Evolutionary conservation across 2,113 vertebrate genomes (phyloP), one percentile per base, ranked within the genome.

Genomic region (Polypterus senegalus): DNA sequence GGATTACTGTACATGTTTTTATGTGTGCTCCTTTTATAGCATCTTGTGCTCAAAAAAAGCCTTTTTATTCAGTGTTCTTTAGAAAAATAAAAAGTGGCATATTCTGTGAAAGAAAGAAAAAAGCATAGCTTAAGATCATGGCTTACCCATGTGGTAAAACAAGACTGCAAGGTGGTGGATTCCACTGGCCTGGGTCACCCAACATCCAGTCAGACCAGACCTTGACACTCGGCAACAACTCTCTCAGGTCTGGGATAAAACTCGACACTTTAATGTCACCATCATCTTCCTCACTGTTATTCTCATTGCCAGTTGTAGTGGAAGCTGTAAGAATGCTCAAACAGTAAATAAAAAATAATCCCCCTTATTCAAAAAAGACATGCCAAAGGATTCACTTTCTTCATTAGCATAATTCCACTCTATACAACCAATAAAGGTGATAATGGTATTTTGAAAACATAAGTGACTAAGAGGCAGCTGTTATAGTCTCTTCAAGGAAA

Each of bases 121-220:
- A 27, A 47, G 51, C 27, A 3, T 47, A 64, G 27, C 27, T 27
- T 27, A 27, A 27, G 27, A 27, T 27, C 27, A 27, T 27, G 27
- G 27, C 87, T 63, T 81, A 89, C 88, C 80, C 76, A 66, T 77
- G 79, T 61, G 85, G 81, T 56, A 88, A 76, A 68, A 82, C 80
- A 1, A 90, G 75, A 53, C 78, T 79, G 9, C 76, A 88, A 0
- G 96, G 96, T 6, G 95, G 93, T 62, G 95, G 94, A 71, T 99
- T 99, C 96, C 96, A 99, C 69, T 90, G 89, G 57, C 94, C 91
- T 1, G 92, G 90, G 67, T 98, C 91, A 54, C 94, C 92, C 9
- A 99, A 86, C 96, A 99, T 99, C 96, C 96, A 99, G 71, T 99
- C 96, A 0, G 96, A 98, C 96, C 96, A 99, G 58, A 97, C 91